These are phyloP conservation scores for Tetragonula clypearis DNA, from an alignment of 1,140 invertebrate genomes.

Conservation along the genomic window DNA sequence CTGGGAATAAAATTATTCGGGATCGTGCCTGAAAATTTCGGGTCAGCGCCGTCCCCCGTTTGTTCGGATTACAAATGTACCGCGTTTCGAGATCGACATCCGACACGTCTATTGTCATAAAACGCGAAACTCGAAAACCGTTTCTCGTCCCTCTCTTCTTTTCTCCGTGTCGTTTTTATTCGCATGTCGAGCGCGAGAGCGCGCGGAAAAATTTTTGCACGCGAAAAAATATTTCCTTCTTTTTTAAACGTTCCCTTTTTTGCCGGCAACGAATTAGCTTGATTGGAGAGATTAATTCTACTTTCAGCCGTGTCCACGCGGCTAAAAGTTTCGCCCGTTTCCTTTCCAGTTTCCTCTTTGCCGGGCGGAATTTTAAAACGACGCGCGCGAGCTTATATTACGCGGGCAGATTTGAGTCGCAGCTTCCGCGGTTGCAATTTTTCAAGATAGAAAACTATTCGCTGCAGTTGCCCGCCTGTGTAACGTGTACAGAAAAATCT, in stretches of 20 bases:
- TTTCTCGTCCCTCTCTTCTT: not conserved
- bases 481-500: not conserved
- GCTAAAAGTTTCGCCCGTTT: not conserved
- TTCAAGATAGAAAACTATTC: conserved; percentile 51
- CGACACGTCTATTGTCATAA: not conserved
- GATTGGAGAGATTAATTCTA: conserved; percentile 41
- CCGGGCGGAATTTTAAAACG: conserved; percentile 52
- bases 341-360: conserved; percentile 15
- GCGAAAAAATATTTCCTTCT: not conserved
- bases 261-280: conserved; percentile 7
- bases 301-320: conserved; percentile 14
- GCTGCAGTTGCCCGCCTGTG: conserved; percentile 12
- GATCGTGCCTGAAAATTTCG: conserved; percentile 27
- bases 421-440: conserved; percentile 28
- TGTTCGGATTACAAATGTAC: conserved; percentile 42
- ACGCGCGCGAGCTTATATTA: conserved; percentile 54
- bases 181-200: not conserved
- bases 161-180: not conserved
- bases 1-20: conserved; percentile 19
- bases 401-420: conserved; percentile 53
- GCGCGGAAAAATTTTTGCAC: not conserved
- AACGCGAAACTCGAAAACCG: conserved; percentile 10
- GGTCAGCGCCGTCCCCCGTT: not conserved
- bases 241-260: conserved; percentile 17
- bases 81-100: not conserved